Evolutionary conservation across 64 coral and sea anemone genomes (phyloP).

Genomic region (Stichodactyla mertensii): DNA sequence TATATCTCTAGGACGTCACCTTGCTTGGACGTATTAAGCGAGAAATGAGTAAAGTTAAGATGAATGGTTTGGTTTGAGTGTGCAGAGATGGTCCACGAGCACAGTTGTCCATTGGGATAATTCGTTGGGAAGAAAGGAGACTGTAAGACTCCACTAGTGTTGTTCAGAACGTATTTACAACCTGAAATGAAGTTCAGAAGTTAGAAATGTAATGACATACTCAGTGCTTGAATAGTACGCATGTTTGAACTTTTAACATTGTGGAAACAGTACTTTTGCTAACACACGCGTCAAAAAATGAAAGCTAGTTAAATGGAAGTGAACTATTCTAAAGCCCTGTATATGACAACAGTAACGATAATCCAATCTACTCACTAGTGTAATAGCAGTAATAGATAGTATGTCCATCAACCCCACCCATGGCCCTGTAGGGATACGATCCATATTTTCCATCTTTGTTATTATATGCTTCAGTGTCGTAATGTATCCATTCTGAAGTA

Average conservation of each 20-base stretch:
- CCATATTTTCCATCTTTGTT: neutral
- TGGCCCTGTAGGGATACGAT: neutral
- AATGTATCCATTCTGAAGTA: constrained; percentile 19
- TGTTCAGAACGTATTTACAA: neutral
- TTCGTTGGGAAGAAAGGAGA: constrained; percentile 35
- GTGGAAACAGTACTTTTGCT: too few relatives aligned
- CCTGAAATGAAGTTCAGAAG: constrained; percentile 9
- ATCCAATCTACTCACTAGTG: too few relatives aligned
- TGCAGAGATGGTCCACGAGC: constrained; percentile 42
- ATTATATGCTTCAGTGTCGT: neutral
- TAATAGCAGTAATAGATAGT: neutral
- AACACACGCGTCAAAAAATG: too few relatives aligned
- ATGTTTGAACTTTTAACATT: too few relatives aligned
- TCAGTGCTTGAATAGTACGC: too few relatives aligned
- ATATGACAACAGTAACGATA: too few relatives aligned
- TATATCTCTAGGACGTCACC: constrained; percentile 41
- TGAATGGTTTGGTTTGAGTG: neutral
- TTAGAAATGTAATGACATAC: neutral
- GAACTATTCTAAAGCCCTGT: too few relatives aligned
- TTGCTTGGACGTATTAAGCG: neutral
- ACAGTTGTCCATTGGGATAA: constrained; percentile 62
- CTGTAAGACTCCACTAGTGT: neutral
- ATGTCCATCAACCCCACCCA: neutral
- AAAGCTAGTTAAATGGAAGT: too few relatives aligned
- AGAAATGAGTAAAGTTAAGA: constrained; percentile 45